These are phyloP conservation scores for Hippasteria phrygiana DNA, from an alignment of 53 echinoderm and acorn worm genomes.

Conservation along the genomic window DNA sequence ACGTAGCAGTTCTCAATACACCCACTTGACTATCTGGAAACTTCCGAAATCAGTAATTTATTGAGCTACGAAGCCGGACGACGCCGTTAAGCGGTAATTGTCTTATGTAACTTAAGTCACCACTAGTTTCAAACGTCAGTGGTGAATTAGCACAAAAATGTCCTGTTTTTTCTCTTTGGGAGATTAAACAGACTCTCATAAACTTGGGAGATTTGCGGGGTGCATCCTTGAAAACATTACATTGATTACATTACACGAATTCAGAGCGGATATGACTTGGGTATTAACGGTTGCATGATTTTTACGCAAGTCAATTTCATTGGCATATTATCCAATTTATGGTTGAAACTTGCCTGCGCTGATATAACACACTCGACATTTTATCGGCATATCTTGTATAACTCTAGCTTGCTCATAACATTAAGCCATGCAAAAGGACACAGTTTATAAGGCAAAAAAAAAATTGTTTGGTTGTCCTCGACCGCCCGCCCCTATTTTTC, in stretches of 20 bases:
- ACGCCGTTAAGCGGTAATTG: conserved; percentile 3
- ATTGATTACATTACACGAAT: background rate
- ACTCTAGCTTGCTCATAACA: too few species aligned
- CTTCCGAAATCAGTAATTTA: conserved; percentile 24
- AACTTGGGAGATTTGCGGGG: background rate
- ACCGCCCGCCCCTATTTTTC: too few species aligned
- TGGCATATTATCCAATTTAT: conserved; percentile 16
- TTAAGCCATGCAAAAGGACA: too few species aligned
- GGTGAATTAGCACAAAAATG: background rate
- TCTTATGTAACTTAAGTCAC: conserved; percentile 26
- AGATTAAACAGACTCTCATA: conserved; percentile 18
- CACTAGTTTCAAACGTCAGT: background rate
- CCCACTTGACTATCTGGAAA: conserved; percentile 6
- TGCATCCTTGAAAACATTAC: background rate
- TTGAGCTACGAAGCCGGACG: background rate
- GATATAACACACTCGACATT: too few species aligned
- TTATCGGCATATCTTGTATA: too few species aligned
- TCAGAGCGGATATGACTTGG: conserved; percentile 33
- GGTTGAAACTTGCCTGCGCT: background rate
- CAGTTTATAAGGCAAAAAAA: too few species aligned
- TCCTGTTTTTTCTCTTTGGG: background rate
- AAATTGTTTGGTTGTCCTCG: too few species aligned
- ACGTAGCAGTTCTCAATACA: background rate
- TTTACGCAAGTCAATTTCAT: conserved; percentile 33
- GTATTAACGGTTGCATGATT: background rate